Conservation (phyloP, 2,113 vertebrate genomes). For the Garra rufa region DNA sequence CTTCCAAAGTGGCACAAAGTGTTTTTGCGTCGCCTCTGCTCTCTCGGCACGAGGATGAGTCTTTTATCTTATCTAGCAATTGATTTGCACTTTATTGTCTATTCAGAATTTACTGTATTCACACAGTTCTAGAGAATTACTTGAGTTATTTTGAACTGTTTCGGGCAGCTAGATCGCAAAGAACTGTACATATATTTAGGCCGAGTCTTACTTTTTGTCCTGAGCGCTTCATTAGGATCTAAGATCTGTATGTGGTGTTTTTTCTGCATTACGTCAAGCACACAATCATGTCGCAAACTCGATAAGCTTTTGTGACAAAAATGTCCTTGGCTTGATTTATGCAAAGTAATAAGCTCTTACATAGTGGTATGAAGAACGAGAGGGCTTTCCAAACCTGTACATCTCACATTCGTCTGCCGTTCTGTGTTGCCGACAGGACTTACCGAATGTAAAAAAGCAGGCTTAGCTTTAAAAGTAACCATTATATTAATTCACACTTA, state of each 20-base stretch:
- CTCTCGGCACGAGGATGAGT: constrained; percentile 12
- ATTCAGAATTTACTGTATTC: constrained; percentile 29
- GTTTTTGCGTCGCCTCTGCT: constrained; percentile 32
- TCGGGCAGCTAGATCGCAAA: constrained; percentile 53
- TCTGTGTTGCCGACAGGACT: constrained; percentile 7
- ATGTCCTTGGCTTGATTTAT: constrained; percentile 37
- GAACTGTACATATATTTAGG: constrained; percentile 51
- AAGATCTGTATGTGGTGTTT: constrained; percentile 26
- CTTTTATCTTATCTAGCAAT: constrained; percentile 40
- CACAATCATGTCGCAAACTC: constrained; percentile 7
- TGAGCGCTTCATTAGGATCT: background rate
- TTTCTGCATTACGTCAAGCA: background rate
- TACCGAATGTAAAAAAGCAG: constrained; percentile 11
- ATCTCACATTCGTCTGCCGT: background rate
- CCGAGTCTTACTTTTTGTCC: constrained; percentile 31
- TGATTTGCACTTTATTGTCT: constrained; percentile 47
- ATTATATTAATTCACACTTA: background rate
- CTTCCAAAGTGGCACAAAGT: constrained; percentile 38
- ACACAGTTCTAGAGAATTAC: constrained; percentile 34
- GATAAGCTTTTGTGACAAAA: constrained; percentile 26
- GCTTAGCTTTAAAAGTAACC: constrained; percentile 3
- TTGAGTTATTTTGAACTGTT: constrained; percentile 45
- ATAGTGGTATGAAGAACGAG: background rate
- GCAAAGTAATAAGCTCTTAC: constrained; percentile 25
- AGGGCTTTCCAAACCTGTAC: background rate